Conservation (phyloP, 2,888 invertebrate species). For the Exocentrus adspersus region DNA sequence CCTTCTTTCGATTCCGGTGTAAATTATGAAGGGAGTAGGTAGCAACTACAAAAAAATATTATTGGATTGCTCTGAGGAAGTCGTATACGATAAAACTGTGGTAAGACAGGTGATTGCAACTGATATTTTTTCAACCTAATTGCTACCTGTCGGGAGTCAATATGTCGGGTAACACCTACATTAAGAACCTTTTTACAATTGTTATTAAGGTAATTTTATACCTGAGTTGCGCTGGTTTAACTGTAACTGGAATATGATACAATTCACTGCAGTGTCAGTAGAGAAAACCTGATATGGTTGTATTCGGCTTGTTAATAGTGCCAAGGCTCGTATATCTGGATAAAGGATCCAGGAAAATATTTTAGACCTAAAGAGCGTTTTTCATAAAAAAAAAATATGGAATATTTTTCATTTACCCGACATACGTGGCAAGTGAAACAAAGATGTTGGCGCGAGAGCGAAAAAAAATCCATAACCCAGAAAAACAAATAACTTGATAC, state of each 20-base stretch:
- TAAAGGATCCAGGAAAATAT: not conserved
- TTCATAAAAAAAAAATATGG: too few relatives aligned
- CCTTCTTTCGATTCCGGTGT: constrained; percentile 21
- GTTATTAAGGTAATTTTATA: constrained; percentile 6
- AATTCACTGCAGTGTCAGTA: not conserved
- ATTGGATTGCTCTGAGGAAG: constrained; percentile 6
- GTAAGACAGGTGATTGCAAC: constrained; percentile 4
- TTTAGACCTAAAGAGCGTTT: too few relatives aligned
- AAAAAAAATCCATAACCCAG: too few relatives aligned
- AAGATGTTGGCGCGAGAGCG: too few relatives aligned
- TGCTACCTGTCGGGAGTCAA: not conserved
- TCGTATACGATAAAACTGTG: too few relatives aligned
- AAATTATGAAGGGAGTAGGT: constrained; percentile 11
- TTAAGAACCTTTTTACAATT: constrained; percentile 2
- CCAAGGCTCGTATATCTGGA: too few relatives aligned
- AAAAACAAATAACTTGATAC: too few relatives aligned
- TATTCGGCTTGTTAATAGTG: too few relatives aligned
- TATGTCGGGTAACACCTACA: constrained; percentile 1
- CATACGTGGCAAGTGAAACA: too few relatives aligned
- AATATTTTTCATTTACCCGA: too few relatives aligned
- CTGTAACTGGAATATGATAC: not conserved
- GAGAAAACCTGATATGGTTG: not conserved
- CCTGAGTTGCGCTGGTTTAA: not conserved
- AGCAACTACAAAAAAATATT: not conserved
- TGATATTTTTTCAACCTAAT: constrained; percentile 5